Evolutionary conservation across 2,888 invertebrate species (phyloP).

Genomic region (Drosophila ochracea): DNA sequence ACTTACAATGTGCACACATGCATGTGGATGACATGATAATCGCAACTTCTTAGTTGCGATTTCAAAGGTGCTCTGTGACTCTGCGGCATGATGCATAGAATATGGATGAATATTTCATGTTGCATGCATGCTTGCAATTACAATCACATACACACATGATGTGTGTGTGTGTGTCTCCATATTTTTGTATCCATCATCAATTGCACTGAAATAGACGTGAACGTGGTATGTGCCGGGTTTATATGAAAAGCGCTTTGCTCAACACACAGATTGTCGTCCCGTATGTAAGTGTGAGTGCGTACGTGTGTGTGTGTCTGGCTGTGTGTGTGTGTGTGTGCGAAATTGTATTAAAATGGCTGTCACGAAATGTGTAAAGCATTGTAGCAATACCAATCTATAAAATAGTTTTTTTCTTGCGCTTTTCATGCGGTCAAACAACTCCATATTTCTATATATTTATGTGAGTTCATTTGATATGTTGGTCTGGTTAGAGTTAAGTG

Average conservation of each 20-base stretch:
- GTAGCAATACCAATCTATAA: neutral
- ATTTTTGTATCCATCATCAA: conserved; percentile 4
- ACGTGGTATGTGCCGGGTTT: too few relatives aligned
- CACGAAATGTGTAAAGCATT: neutral
- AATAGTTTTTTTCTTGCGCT: neutral
- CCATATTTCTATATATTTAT: neutral
- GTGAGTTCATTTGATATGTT: neutral
- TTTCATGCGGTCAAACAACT: neutral
- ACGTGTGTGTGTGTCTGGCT: neutral
- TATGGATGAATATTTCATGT: neutral
- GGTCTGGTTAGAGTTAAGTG: neutral
- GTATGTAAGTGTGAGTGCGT: neutral
- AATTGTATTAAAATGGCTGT: neutral
- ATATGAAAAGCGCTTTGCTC: neutral
- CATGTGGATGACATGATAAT: conserved; percentile 15
- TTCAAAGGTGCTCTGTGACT: neutral
- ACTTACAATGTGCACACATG: neutral
- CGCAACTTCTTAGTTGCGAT: conserved; percentile 3
- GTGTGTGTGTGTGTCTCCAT: neutral
- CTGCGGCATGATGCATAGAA: neutral
- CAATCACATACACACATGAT: neutral
- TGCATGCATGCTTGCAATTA: neutral
- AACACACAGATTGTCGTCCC: conserved; percentile 2
- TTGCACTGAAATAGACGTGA: conserved; percentile 2
- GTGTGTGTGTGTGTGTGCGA: neutral